phyloP scores from a whole-genome alignment of 2,888 invertebrate species.

The Ochropacha duplaris region DNA sequence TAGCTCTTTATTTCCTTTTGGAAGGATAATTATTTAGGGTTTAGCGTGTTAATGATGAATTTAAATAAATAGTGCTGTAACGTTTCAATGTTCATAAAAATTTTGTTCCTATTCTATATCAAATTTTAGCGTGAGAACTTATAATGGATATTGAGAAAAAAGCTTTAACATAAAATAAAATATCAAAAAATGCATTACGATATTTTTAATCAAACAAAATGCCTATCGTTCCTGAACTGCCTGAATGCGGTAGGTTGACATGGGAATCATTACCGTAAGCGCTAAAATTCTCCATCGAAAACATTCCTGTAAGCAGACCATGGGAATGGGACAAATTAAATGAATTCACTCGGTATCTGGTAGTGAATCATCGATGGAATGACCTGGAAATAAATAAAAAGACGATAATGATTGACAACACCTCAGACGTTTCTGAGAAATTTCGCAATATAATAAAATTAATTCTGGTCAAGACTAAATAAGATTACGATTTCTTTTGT shows the following conservation, averaged over 20 bases:
- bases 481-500: not conserved
- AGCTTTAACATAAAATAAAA: not conserved
- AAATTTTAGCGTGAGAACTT: not conserved
- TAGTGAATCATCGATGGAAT: slow-evolving; percentile 5
- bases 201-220: slow-evolving; percentile 33
- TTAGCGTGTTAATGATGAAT: too few relatives aligned
- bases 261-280: slow-evolving; percentile 48
- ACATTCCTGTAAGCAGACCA: slow-evolving; percentile 52
- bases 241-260: slow-evolving; percentile 55
- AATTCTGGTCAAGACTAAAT: not conserved
- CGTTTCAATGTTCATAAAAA: too few relatives aligned
- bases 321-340: slow-evolving; percentile 73
- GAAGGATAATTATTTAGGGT: too few relatives aligned
- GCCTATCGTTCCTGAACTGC: slow-evolving; percentile 35
- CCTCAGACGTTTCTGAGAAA: not conserved
- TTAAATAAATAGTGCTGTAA: too few relatives aligned
- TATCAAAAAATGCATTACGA: not conserved
- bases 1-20: not conserved
- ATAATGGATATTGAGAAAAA: too few relatives aligned
- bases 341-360: slow-evolving; percentile 19
- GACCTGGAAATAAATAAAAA: not conserved
- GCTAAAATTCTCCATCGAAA: slow-evolving; percentile 55
- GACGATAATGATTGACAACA: slow-evolving; percentile 17
- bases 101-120: too few relatives aligned
- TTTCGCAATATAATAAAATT: not conserved